These are phyloP conservation scores for Megaustenia siamemsis DNA, from an alignment of 2,888 invertebrate species.

Conservation along the genomic window DNA sequence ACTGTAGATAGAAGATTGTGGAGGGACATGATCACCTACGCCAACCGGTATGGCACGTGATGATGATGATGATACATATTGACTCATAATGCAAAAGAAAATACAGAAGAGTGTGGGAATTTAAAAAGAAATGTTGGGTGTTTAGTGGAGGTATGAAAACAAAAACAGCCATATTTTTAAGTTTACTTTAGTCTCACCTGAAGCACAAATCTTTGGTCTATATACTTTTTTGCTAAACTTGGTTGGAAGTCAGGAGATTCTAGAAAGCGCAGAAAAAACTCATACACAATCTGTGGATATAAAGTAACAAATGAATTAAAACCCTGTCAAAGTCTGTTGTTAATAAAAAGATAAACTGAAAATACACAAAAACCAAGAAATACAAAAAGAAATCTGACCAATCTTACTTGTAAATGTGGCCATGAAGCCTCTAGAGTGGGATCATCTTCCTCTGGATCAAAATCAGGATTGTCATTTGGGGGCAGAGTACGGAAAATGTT, in stretches of 20 bases:
- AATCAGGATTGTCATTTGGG: constrained; percentile 93
- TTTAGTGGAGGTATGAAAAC: neutral
- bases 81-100: too few relatives aligned
- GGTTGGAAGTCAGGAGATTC: constrained; percentile 90
- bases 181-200: constrained; percentile 84
- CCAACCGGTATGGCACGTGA: too few relatives aligned
- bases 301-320: constrained; percentile 3
- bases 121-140: too few relatives aligned
- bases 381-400: neutral
- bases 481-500: constrained; percentile 99
- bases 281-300: constrained; percentile 56
- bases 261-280: constrained; percentile 78
- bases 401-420: constrained; percentile 90
- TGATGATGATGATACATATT: too few relatives aligned
- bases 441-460: constrained; percentile 99
- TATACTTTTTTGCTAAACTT: constrained; percentile 92
- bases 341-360: too few relatives aligned
- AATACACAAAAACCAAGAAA: neutral
- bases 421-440: constrained; percentile 96
- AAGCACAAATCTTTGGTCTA: constrained; percentile 96
- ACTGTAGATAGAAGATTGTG: too few relatives aligned
- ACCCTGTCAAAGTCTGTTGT: too few relatives aligned
- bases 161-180: neutral
- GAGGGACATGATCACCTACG: too few relatives aligned
- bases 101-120: too few relatives aligned